Percentiles rank a stretch among this genome's conserved stretches.
Evolutionary conservation across 2,888 invertebrate genomes (phyloP).

Genomic region (Colletes collaris): DNA sequence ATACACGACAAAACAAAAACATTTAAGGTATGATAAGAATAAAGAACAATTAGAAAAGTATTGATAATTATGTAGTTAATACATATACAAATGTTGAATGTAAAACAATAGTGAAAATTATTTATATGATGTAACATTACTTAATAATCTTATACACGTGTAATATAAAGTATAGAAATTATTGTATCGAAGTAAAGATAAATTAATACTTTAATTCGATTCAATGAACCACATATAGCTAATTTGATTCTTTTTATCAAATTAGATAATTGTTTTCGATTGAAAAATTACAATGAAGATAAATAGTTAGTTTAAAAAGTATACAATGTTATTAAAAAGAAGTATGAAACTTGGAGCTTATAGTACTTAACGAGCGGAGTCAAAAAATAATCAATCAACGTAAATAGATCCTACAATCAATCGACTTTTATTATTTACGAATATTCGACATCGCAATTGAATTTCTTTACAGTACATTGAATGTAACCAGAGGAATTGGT

Average conservation of each 20-base stretch:
- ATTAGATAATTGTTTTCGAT: background rate
- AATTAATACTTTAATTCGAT: background rate
- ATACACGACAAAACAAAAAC: background rate
- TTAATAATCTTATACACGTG: conserved; percentile 13
- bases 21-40: background rate
- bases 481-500: no score
- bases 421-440: no score
- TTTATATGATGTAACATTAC: conserved; percentile 23
- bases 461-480: no score
- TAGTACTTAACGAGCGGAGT: no score
- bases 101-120: conserved; percentile 13
- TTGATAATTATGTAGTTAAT: background rate
- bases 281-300: background rate
- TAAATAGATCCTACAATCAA: no score
- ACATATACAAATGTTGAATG: background rate
- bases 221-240: background rate
- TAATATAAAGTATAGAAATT: background rate
- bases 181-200: conserved; percentile 3
- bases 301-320: background rate
- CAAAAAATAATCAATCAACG: no score
- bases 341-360: no score
- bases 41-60: background rate
- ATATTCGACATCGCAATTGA: no score
- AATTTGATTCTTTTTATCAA: background rate
- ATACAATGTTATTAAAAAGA: no score